Evolutionary conservation across 1,140 invertebrate species (phyloP), one percentile per base, ranked within the genome.

Genomic region (Anoplolepis gracilipes): DNA sequence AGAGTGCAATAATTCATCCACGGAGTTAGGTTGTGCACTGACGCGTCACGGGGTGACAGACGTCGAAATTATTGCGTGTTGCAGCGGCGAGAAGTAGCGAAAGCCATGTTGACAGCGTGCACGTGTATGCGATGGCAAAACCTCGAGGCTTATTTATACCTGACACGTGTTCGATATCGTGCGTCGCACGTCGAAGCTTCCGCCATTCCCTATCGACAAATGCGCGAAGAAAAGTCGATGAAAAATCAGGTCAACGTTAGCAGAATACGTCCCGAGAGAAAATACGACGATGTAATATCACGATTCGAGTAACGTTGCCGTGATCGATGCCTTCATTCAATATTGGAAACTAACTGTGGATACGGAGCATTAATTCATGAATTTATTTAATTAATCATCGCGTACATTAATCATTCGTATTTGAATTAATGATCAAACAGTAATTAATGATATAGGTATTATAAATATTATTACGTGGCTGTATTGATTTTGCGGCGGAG

Each of bases 1-100:
- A 57, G 85, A 67, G 78, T 82, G 85, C 57, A 69, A 82, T 86
- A 86, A 86, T 82, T 86, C 85, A 86, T 59, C n/a, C n/a, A 36
- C 69, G 25, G 76, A 62, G 77, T 79, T 85, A 61, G 53, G 84
- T 36, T 33, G 30, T 22, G 49, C 46, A 19, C 16, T 22, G 10
- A 1, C 57, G 13, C 57, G 57, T 70, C 42, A 59, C 65, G 30
- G 6, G 19, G 67, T 72, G 85, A 82, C 84, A 57, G 77, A 53
- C 77, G n/a, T 82, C 59, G 85, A 86, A 86, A 82, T 82, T 49
- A 81, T 69, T 55, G 72, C 73, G 10, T 22, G 64, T 25, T 22
- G 55, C 78, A 65, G 59, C 59, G 4, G 11, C n/a, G 19, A 55
- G 49, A 22, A 30, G 25, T 39, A 13, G 53, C 70, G 70, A 72